A percentile compares a stretch with the other conserved stretches of the same genome.
These are phyloP conservation scores for Thamnophis sirtalis DNA, from an alignment of 2,113 vertebrate species.

Conservation along the genomic window DNA sequence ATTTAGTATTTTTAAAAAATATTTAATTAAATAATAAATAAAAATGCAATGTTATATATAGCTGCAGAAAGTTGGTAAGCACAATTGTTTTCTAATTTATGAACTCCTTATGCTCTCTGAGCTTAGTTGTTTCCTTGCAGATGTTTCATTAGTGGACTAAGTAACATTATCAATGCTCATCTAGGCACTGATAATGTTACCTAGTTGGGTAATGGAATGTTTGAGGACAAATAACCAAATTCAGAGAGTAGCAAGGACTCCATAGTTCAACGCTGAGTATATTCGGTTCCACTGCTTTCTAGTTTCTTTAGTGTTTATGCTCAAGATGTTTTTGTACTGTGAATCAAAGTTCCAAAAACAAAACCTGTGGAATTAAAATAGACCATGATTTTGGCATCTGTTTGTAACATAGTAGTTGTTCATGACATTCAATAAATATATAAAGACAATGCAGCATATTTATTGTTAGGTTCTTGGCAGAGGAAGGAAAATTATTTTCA, in stretches of 20 bases:
- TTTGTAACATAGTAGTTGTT: background rate
- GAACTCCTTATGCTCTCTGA: background rate
- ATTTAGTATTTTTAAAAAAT: background rate
- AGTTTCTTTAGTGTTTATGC: background rate
- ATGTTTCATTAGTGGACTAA: background rate
- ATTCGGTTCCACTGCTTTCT: background rate
- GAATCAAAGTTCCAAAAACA: background rate
- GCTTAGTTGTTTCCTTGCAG: background rate
- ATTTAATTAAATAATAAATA: background rate
- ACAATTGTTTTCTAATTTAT: background rate
- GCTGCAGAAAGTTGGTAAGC: background rate
- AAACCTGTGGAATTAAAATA: background rate
- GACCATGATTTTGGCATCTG: background rate
- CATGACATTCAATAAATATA: background rate
- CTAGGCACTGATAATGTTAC: background rate
- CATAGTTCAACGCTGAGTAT: background rate
- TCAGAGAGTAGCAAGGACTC: background rate
- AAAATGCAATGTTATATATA: background rate
- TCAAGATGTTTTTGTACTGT: background rate
- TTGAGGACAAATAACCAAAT: background rate
- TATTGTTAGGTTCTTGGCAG: slow-evolving; percentile 51
- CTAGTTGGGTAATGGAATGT: background rate
- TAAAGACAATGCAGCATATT: slow-evolving; percentile 32
- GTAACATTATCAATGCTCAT: background rate
- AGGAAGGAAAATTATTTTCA: slow-evolving; percentile 36